Percentiles rank a stretch among this genome's conserved stretches.
phyloP scores from a whole-genome alignment of 2,113 vertebrate genomes.

The Lynx canadensis region DNA sequence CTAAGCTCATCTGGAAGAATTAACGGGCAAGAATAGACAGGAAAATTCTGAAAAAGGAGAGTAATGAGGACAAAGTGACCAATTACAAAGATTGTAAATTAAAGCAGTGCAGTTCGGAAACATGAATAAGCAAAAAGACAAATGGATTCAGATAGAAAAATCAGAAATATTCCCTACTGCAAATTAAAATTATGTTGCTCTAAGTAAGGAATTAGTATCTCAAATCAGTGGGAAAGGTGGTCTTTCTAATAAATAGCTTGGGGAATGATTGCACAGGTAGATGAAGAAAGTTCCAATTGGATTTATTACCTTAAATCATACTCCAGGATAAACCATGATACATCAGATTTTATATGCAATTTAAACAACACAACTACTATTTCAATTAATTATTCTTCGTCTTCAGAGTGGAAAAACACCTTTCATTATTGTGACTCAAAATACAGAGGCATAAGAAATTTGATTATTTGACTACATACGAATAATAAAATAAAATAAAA shows the following conservation, averaged over 20 bases:
- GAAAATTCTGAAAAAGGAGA: neutral
- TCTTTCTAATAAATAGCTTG: neutral
- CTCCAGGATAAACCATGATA: neutral
- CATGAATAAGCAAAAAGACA: neutral
- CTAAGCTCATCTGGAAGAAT: neutral
- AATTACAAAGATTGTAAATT: neutral
- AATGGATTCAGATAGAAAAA: neutral
- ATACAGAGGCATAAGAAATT: neutral
- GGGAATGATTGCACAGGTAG: neutral
- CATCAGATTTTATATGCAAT: neutral
- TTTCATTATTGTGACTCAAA: neutral
- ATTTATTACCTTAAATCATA: neutral
- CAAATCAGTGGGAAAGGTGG: neutral
- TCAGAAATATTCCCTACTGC: neutral
- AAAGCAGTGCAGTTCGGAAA: neutral
- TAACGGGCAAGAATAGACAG: neutral
- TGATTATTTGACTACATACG: neutral
- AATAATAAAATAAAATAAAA: neutral
- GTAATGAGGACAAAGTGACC: neutral
- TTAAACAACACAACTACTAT: neutral
- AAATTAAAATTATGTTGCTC: neutral
- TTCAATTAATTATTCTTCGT: neutral
- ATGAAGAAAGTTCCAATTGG: neutral
- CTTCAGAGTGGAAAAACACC: neutral
- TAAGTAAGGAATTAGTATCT: neutral